Conservation (phyloP, 1,140 invertebrate genomes). For the Thaumatotibia leucotreta region DNA sequence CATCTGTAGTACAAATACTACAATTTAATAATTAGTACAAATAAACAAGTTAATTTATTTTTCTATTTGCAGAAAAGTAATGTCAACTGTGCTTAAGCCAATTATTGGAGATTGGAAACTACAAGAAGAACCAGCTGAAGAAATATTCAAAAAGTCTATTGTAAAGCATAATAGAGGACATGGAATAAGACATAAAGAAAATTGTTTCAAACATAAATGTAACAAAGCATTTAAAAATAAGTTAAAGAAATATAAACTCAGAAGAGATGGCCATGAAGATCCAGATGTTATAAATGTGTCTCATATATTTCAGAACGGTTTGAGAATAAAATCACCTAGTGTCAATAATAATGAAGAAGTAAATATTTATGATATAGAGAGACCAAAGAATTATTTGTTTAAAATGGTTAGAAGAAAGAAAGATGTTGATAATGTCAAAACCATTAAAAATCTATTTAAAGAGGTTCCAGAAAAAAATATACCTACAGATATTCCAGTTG, state of each 20-base stretch:
- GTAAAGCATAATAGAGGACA: slow-evolving; percentile 26
- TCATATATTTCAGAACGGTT: slow-evolving; percentile 36
- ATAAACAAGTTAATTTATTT: too few relatives aligned
- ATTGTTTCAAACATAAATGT: slow-evolving; percentile 43
- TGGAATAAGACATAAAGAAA: slow-evolving; percentile 48
- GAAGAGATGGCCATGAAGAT: slow-evolving; percentile 59
- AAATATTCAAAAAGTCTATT: neutral
- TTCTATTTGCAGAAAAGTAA: slow-evolving; percentile 30
- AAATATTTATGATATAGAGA: slow-evolving; percentile 23
- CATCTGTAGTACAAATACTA: too few relatives aligned
- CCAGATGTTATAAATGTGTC: slow-evolving; percentile 62
- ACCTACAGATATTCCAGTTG: neutral
- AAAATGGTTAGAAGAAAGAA: slow-evolving; percentile 53
- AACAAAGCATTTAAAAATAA: slow-evolving; percentile 50
- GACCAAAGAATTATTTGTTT: slow-evolving; percentile 51
- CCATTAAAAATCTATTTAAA: neutral
- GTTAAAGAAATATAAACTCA: slow-evolving; percentile 61
- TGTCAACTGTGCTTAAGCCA: slow-evolving; percentile 29
- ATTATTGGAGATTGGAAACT: slow-evolving; percentile 12
- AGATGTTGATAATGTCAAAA: slow-evolving; percentile 6
- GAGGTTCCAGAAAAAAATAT: neutral
- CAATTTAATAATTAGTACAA: too few relatives aligned
- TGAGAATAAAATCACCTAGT: slow-evolving; percentile 52
- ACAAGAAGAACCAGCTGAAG: slow-evolving; percentile 16
- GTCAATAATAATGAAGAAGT: slow-evolving; percentile 15